A percentile compares a stretch with the other conserved stretches of the same genome.
These are phyloP conservation scores for Orientallactaga sibirica DNA, from an alignment of 2,797 vertebrate species.

Conservation along the genomic window DNA sequence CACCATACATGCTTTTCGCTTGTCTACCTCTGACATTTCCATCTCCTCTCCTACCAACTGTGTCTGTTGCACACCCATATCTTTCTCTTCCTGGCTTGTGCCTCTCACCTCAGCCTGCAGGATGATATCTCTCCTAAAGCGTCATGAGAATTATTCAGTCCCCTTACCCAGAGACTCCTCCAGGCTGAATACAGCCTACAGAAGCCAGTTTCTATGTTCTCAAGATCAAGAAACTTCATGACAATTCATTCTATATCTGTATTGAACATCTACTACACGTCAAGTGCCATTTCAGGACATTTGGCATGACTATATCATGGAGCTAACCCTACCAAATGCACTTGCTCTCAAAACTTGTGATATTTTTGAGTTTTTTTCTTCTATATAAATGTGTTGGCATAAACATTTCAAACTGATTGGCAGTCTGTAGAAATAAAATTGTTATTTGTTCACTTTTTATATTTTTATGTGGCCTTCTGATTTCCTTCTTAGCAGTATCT, in stretches of 20 bases:
- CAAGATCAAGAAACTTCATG: neutral
- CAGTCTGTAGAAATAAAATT: neutral
- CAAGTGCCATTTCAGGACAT: neutral
- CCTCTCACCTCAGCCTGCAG: neutral
- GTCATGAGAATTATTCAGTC: neutral
- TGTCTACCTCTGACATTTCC: conserved; percentile 44
- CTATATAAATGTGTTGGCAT: too few species aligned
- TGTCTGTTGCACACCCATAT: neutral
- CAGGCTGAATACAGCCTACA: neutral
- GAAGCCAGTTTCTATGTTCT: neutral
- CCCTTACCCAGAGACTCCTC: neutral
- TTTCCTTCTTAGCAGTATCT: conserved; percentile 5
- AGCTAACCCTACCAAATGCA: neutral
- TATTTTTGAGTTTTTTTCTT: too few species aligned
- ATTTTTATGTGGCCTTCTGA: neutral
- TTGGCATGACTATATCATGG: neutral
- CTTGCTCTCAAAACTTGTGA: too few species aligned
- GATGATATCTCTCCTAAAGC: neutral
- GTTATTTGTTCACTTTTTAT: neutral
- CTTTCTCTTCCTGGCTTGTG: neutral
- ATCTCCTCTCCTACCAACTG: neutral
- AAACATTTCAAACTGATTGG: neutral
- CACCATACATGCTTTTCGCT: neutral
- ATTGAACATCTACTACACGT: neutral
- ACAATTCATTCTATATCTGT: neutral